A percentile compares a stretch with the other conserved stretches of the same genome.
phyloP scores from a whole-genome alignment of 2,888 invertebrate species.

The Amphipoea lucens region DNA sequence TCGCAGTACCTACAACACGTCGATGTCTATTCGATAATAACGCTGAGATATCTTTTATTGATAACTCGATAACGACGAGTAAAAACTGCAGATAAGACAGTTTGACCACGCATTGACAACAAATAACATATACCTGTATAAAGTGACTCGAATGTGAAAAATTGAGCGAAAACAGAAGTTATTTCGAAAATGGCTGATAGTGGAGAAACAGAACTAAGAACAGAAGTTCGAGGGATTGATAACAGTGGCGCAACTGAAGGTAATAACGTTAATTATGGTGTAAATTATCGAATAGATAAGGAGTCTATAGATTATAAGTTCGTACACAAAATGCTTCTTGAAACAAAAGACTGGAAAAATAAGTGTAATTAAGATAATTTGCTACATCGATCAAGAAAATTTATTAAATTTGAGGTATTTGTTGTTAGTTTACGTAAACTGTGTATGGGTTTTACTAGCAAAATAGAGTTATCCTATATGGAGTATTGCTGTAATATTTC shows the following conservation, averaged over 20 bases:
- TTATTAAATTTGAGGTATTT: not conserved
- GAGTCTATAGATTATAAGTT: slow-evolving; percentile 1
- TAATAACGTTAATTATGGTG: slow-evolving; percentile 58
- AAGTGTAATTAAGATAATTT: slow-evolving; percentile 2
- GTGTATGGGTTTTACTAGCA: not conserved
- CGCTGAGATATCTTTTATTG: slow-evolving; percentile 74
- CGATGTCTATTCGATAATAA: slow-evolving; percentile 70
- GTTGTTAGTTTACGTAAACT: not conserved
- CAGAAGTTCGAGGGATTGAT: slow-evolving; percentile 72
- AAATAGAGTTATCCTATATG: not conserved
- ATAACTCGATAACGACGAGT: slow-evolving; percentile 77
- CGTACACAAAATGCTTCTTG: slow-evolving; percentile 19
- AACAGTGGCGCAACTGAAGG: slow-evolving; percentile 80
- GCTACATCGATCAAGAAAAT: not conserved
- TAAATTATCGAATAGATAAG: slow-evolving; percentile 29
- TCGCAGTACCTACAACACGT: slow-evolving; percentile 59
- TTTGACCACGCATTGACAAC: slow-evolving; percentile 75
- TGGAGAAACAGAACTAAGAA: slow-evolving; percentile 27
- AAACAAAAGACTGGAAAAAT: slow-evolving; percentile 21
- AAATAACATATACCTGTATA: slow-evolving; percentile 71
- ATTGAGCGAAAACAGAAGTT: not conserved
- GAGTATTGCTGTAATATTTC: not conserved
- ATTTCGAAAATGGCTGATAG: slow-evolving; percentile 63
- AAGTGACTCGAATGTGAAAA: slow-evolving; percentile 44
- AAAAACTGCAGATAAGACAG: slow-evolving; percentile 76